Conservation (phyloP, 2,113 vertebrate genomes). For the Chloroceryle aenea region DNA sequence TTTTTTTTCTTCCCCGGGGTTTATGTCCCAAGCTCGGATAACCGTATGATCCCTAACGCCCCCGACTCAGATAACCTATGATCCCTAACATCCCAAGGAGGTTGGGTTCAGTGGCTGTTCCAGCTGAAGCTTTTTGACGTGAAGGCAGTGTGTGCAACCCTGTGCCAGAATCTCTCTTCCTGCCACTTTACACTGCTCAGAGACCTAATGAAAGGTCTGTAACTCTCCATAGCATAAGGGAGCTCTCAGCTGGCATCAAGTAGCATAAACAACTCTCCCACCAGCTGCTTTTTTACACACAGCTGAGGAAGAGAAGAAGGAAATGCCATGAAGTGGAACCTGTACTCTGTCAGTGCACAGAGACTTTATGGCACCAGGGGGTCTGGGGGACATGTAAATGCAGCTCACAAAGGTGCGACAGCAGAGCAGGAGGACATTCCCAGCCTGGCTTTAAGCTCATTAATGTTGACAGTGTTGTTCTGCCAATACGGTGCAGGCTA, state of each 20-base stretch:
- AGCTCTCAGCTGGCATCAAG: neutral
- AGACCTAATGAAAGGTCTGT: neutral
- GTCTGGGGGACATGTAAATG: neutral
- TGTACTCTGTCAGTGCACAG: neutral
- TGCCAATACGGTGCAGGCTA: neutral
- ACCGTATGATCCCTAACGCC: neutral
- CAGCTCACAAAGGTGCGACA: neutral
- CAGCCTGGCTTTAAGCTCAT: neutral
- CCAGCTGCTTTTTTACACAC: neutral
- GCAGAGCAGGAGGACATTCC: neutral
- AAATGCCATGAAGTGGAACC: neutral
- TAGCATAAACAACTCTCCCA: neutral
- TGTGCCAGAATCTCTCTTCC: neutral
- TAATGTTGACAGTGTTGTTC: neutral
- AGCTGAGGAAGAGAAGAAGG: neutral
- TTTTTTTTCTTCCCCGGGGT: neutral
- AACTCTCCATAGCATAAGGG: neutral
- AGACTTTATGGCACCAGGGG: neutral
- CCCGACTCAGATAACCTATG: neutral
- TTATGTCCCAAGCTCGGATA: neutral
- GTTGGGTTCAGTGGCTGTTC: neutral
- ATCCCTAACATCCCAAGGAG: neutral
- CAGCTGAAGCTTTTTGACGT: neutral
- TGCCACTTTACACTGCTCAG: neutral
- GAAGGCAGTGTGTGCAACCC: accelerated